Conservation (phyloP, 2,113 vertebrate genomes). For the Ophiodon elongatus region DNA sequence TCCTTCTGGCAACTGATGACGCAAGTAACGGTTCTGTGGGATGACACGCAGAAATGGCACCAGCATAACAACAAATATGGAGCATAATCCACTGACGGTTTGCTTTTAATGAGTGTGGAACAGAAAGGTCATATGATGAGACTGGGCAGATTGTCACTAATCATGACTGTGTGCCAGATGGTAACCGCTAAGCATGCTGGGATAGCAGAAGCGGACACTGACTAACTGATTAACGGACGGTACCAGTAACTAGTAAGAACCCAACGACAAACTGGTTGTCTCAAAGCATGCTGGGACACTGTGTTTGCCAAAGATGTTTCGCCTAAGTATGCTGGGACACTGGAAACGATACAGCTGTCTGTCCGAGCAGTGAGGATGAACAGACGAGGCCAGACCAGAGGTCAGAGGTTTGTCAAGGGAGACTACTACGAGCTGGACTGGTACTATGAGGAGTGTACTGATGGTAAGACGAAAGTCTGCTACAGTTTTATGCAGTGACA, state of each 20-base stretch:
- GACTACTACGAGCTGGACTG: slow-evolving; percentile 99
- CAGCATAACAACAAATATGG: slow-evolving; percentile 43
- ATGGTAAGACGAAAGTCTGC: slow-evolving; percentile 87
- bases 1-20: slow-evolving; percentile 36
- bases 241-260: slow-evolving; percentile 18
- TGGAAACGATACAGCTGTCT: slow-evolving; percentile 26
- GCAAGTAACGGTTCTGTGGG: slow-evolving; percentile 16
- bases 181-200: slow-evolving; percentile 59
- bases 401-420: slow-evolving; percentile 95
- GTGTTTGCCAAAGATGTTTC: slow-evolving; percentile 17
- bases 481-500: background rate
- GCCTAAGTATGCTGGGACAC: slow-evolving; percentile 38
- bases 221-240: slow-evolving; percentile 24
- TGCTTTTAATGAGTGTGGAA: slow-evolving; percentile 46
- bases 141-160: slow-evolving; percentile 27
- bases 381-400: slow-evolving; percentile 68
- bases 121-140: slow-evolving; percentile 50
- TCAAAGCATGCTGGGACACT: slow-evolving; percentile 40
- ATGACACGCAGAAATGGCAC: slow-evolving; percentile 41
- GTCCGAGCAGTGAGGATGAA: slow-evolving; percentile 89
- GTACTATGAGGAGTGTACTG: slow-evolving; percentile 98
- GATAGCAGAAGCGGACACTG: slow-evolving; percentile 32
- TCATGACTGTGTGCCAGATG: slow-evolving; percentile 43
- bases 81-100: slow-evolving; percentile 31
- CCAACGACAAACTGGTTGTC: slow-evolving; percentile 19